phyloP scores from a whole-genome alignment of 1,140 invertebrate genomes.

The Drosophila triauraria region DNA sequence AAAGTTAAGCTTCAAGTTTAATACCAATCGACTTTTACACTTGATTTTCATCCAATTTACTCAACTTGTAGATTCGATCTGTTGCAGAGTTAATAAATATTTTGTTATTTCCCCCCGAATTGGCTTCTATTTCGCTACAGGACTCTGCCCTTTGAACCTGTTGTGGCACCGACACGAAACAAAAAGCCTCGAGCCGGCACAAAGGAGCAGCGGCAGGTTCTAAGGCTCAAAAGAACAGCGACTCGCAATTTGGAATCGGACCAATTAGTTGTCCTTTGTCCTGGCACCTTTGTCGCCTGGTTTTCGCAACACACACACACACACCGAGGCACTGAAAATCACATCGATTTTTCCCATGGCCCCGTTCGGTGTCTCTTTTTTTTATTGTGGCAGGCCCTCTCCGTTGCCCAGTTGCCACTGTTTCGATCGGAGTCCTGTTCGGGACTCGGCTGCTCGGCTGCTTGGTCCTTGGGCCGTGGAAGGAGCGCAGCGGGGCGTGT shows the following conservation, averaged over 20 bases:
- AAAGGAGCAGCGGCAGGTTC: slow-evolving; percentile 39
- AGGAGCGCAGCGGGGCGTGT: slow-evolving; percentile 61
- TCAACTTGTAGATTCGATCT: neutral
- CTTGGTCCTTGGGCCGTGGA: slow-evolving; percentile 8
- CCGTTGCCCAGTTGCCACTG: slow-evolving; percentile 33
- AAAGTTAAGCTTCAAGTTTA: too few relatives aligned
- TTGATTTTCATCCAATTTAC: neutral
- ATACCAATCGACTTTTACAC: too few relatives aligned
- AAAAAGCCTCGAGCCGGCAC: slow-evolving; percentile 13
- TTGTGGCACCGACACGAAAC: slow-evolving; percentile 26
- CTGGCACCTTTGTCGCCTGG: slow-evolving; percentile 39
- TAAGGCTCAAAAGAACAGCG: slow-evolving; percentile 42
- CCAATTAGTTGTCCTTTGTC: slow-evolving; percentile 63
- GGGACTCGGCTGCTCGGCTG: neutral
- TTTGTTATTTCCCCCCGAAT: neutral
- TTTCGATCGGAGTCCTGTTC: slow-evolving; percentile 36
- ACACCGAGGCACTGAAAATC: slow-evolving; percentile 6
- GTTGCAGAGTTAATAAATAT: neutral
- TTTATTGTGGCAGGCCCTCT: neutral
- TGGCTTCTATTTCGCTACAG: neutral
- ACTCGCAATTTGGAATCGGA: slow-evolving; percentile 54
- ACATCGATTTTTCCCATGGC: slow-evolving; percentile 46
- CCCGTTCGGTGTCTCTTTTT: too few relatives aligned
- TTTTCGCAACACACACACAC: slow-evolving; percentile 36
- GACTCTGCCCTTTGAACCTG: slow-evolving; percentile 32